phyloP scores from a whole-genome alignment of 2,888 invertebrate species.

The Ennomos quercinarius region DNA sequence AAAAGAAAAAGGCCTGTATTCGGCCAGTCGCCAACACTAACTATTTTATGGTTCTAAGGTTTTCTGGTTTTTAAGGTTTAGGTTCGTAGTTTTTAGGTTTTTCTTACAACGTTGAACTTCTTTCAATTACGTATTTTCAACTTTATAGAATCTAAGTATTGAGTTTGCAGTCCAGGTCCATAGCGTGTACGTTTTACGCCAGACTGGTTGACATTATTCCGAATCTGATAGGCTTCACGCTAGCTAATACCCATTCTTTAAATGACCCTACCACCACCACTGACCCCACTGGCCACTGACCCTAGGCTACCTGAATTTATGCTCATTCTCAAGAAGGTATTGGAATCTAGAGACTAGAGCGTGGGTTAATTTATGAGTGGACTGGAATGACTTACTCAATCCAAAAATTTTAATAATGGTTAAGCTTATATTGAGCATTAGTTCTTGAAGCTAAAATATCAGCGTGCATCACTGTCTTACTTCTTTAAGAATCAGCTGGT shows the following conservation, averaged over 20 bases:
- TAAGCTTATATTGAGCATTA: no score
- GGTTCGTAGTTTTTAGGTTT: no score
- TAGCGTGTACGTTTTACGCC: conserved; percentile 6
- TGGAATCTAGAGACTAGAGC: conserved; percentile 7
- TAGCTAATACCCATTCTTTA: conserved; percentile 17
- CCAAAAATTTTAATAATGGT: no score
- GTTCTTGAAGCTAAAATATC: no score
- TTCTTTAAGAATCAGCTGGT: conserved; percentile 5
- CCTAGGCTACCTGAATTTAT: conserved; percentile 22
- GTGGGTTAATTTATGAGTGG: background rate
- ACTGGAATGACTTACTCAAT: no score
- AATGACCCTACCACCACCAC: no score
- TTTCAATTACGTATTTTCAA: conserved; percentile 3
- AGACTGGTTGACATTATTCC: conserved; percentile 27
- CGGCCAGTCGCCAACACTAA: no score
- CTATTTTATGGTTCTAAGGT: no score
- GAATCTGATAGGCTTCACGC: conserved; percentile 30
- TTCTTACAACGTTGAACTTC: background rate
- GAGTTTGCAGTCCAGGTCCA: conserved; percentile 2
- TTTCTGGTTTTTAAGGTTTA: no score
- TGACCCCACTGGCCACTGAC: conserved; percentile 27
- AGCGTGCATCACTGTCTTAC: conserved; percentile 1
- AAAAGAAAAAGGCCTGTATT: no score
- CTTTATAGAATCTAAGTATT: background rate
- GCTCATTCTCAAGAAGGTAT: conserved; percentile 1